phyloP scores from a whole-genome alignment of 1,140 invertebrate genomes.

The Achatina immaculata region DNA sequence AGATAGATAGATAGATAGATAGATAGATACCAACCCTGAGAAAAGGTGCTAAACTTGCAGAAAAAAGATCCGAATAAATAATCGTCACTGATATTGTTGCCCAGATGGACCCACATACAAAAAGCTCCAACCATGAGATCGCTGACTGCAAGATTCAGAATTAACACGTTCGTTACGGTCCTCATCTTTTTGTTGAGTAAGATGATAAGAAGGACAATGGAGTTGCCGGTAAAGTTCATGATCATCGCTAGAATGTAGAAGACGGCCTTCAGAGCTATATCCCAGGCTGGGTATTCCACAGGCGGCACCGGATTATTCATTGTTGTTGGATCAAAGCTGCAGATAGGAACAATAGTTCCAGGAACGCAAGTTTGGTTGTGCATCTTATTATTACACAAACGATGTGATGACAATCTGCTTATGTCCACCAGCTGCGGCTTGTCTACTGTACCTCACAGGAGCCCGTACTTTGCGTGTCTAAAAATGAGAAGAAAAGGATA shows the following conservation, averaged over 20 bases:
- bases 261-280: constrained; percentile 51
- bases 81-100: constrained; percentile 53
- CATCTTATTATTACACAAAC: too few species aligned
- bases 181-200: constrained; percentile 52
- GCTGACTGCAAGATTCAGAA: constrained; percentile 91
- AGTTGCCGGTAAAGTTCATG: constrained; percentile 56
- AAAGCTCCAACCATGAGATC: constrained; percentile 80
- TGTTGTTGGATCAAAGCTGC: background rate
- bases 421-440: too few species aligned
- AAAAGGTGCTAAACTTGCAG: constrained; percentile 73
- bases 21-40: constrained; percentile 68
- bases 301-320: background rate
- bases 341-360: background rate
- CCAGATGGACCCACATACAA: constrained; percentile 74
- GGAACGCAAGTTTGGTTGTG: background rate
- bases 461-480: too few species aligned
- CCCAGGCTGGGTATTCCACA: constrained; percentile 7
- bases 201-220: constrained; percentile 53
- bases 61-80: constrained; percentile 70
- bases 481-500: too few species aligned
- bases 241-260: constrained; percentile 57
- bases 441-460: too few species aligned
- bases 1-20: background rate
- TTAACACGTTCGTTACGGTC: constrained; percentile 83
- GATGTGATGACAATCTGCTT: too few species aligned